phyloP scores from a whole-genome alignment of 1,140 invertebrate genomes.

The Pristionchus pacificus region DNA sequence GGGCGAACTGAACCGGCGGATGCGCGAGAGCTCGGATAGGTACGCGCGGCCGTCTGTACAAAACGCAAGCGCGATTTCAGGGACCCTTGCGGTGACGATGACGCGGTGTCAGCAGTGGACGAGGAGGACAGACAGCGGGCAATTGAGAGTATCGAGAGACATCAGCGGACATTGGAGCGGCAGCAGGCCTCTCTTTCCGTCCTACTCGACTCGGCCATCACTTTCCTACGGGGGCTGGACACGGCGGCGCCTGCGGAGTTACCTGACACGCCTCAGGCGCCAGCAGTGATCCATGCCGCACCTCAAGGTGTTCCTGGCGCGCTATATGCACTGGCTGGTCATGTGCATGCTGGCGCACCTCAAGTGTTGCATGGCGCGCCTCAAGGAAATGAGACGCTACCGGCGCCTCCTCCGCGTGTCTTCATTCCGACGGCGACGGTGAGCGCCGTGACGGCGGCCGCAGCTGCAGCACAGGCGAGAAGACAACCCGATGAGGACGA shows the following conservation, averaged over 20 bases:
- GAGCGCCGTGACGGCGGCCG: background rate
- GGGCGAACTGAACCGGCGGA: background rate
- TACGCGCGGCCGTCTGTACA: too few species aligned
- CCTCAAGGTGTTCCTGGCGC: constrained; percentile 8
- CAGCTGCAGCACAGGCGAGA: background rate
- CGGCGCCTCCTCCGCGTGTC: constrained; percentile 3
- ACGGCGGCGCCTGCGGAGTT: constrained; percentile 9
- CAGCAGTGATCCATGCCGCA: background rate
- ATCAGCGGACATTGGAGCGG: constrained; percentile 32
- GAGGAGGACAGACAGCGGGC: constrained; percentile 18
- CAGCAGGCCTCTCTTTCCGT: constrained; percentile 35
- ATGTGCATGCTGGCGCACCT: too few species aligned
- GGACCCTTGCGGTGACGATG: constrained; percentile 21
- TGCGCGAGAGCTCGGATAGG: too few species aligned
- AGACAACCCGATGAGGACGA: too few species aligned
- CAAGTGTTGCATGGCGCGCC: background rate
- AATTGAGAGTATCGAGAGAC: constrained; percentile 38
- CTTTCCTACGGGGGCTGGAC: constrained; percentile 15
- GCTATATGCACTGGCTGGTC: too few species aligned
- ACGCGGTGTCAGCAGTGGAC: constrained; percentile 10
- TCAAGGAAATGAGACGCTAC: background rate
- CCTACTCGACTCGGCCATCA: constrained; percentile 33
- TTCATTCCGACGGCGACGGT: background rate
- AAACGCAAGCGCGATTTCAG: too few species aligned
- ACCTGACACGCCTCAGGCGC: background rate